Base-by-base conservation (phyloP, 2,113 vertebrate species). In the Pelodiscus sinensis region DNA sequence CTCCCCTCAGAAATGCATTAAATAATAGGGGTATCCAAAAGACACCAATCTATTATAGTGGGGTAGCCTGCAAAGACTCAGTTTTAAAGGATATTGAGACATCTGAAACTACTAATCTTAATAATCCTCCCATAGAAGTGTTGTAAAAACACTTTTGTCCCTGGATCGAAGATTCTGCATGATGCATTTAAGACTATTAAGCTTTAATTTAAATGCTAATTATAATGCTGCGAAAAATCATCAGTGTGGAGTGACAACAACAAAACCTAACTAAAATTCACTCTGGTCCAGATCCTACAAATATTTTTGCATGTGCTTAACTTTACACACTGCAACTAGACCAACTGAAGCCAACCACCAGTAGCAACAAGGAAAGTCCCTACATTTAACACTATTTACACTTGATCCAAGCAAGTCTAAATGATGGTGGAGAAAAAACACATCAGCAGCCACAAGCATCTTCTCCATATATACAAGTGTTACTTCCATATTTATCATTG, bases 201-300 rank as follows among this genome's bases (percentile, higher is more conserved):
- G 3, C 31, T 62, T 14, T 65, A 6, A 31, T 31, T 65, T 31
- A 65, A 65, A 31, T 31, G 27, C 27, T 31, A 65, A 6, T 68
- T 68, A 68, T 68, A 68, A 68, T 68, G 31, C 62, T 68, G 31
- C 18, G 62, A 68, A 68, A 68, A 68, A n/a, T 68, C 62, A 68
- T 31, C 14, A 58, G 14, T n/a, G 29, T 68, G 29, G 29, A 87
- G 86, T 19, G 92, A 87, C 86, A 94, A 90, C 94, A 93, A 88
- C 85, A 93, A 96, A 94, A 88, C 29, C 90, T 81, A 85, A 89
- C 81, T 57, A 22, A 81, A 78, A 82, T 91, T 88, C 79, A 71
- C 82, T 68, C 0, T 0, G 81, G 65, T 83, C 81, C 22, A 0
- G 10, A 24, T 71, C 65, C 27, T 89, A 56, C 75, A 81, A 73